Evolutionary conservation across 2,113 vertebrate genomes (phyloP).

Genomic region (Thamnaconus septentrionalis): DNA sequence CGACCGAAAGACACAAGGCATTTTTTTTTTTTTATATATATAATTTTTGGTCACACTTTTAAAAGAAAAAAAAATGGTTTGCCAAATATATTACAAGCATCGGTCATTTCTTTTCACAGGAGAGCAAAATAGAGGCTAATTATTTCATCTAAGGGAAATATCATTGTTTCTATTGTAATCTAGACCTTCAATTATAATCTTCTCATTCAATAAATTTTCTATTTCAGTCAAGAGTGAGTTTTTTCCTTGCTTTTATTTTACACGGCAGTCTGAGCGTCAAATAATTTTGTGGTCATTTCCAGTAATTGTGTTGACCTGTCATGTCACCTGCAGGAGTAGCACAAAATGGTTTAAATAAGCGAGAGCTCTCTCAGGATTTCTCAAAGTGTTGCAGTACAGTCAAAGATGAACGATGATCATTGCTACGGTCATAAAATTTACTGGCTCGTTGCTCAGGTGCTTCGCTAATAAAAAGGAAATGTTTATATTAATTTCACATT

Average conservation of each 20-base stretch:
- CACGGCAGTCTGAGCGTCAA: background rate
- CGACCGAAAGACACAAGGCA: slow-evolving; percentile 3
- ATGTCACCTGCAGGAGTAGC: too few species aligned
- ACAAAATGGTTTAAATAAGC: too few species aligned
- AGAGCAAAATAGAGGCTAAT: slow-evolving; percentile 32
- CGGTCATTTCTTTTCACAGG: slow-evolving; percentile 41
- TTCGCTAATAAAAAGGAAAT: too few species aligned
- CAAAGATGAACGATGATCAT: too few species aligned
- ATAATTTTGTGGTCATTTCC: background rate
- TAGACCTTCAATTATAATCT: slow-evolving; percentile 62
- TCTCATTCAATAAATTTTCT: slow-evolving; percentile 78
- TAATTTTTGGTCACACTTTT: background rate
- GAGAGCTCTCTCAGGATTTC: too few species aligned
- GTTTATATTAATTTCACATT: too few species aligned
- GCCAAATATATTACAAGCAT: slow-evolving; percentile 30
- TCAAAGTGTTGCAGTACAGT: too few species aligned
- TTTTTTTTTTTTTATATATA: slow-evolving; percentile 15
- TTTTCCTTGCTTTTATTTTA: slow-evolving; percentile 51
- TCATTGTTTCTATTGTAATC: slow-evolving; percentile 71
- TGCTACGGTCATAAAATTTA: too few species aligned
- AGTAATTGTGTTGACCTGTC: background rate
- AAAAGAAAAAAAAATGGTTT: slow-evolving; percentile 9
- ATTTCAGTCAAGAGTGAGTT: slow-evolving; percentile 59
- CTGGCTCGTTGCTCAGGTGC: too few species aligned
- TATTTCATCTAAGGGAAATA: slow-evolving; percentile 56